A percentile compares a stretch with the other conserved stretches of the same genome.
These are phyloP conservation scores for Orthosia gracilis DNA, from an alignment of 2,888 invertebrate genomes.

Conservation along the genomic window DNA sequence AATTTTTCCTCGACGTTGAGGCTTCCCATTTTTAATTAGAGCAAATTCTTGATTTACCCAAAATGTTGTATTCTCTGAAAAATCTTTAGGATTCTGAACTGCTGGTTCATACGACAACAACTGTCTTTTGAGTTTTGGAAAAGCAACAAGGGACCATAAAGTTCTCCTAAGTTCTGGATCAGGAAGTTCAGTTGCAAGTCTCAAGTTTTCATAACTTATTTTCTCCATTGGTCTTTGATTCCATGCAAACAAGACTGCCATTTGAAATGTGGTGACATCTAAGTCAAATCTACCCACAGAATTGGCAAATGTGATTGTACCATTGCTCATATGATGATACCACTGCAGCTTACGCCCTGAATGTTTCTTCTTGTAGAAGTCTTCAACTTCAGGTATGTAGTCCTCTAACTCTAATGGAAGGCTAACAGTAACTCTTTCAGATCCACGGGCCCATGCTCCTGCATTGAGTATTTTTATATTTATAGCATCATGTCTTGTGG, in stretches of 20 bases:
- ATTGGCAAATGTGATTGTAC: slow-evolving; percentile 98
- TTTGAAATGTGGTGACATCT: slow-evolving; percentile 99
- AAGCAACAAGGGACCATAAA: slow-evolving; percentile 98
- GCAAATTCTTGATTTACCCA: slow-evolving; percentile 99
- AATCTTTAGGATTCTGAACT: slow-evolving; percentile 97
- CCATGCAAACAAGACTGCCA: slow-evolving; percentile 99
- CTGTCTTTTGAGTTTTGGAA: slow-evolving; percentile 98
- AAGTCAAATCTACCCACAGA: slow-evolving; percentile 98
- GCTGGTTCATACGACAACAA: slow-evolving; percentile 95
- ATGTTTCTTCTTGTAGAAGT: slow-evolving; percentile 99
- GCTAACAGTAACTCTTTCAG: slow-evolving; percentile 98
- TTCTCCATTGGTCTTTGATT: slow-evolving; percentile 98
- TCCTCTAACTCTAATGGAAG: slow-evolving; percentile 99
- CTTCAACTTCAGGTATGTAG: slow-evolving; percentile 99
- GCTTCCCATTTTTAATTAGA: slow-evolving; percentile 97
- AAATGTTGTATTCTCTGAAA: slow-evolving; percentile 97
- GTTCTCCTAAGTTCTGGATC: slow-evolving; percentile 98
- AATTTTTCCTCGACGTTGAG: slow-evolving; percentile 98
- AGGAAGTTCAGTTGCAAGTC: slow-evolving; percentile 98
- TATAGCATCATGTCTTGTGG: slow-evolving; percentile 96
- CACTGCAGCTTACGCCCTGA: slow-evolving; percentile 99
- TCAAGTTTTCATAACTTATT: slow-evolving; percentile 98
- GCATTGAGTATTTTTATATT: slow-evolving; percentile 99
- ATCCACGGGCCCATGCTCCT: slow-evolving; percentile 99
- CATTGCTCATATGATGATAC: slow-evolving; percentile 99